phyloP scores from a whole-genome alignment of 2,888 invertebrate genomes.

The Baccha elongata region DNA sequence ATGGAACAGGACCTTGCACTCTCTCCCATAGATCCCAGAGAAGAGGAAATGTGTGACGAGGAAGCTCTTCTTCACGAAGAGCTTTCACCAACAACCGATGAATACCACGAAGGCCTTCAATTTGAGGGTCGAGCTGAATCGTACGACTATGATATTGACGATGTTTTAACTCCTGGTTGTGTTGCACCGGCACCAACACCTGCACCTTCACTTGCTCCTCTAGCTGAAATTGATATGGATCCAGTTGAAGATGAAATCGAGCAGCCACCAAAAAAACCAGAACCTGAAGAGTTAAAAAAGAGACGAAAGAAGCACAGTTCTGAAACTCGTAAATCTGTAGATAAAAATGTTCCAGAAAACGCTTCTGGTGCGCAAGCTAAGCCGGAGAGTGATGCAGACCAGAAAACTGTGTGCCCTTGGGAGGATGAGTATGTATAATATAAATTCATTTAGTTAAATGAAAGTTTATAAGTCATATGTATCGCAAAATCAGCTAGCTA shows the following conservation, averaged over 20 bases:
- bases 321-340: slow-evolving; percentile 77
- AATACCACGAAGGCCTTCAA: slow-evolving; percentile 81
- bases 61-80: slow-evolving; percentile 76
- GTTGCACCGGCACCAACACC: slow-evolving; percentile 81
- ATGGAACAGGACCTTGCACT: slow-evolving; percentile 30
- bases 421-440: slow-evolving; percentile 93
- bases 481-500: too few species aligned
- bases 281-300: slow-evolving; percentile 75
- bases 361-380: slow-evolving; percentile 35
- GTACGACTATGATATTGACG: slow-evolving; percentile 79
- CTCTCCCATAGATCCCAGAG: slow-evolving; percentile 35
- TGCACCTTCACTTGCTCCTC: slow-evolving; percentile 84
- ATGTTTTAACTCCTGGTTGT: slow-evolving; percentile 78
- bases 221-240: slow-evolving; percentile 88
- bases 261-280: slow-evolving; percentile 56
- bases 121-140: slow-evolving; percentile 78
- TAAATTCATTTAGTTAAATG: not conserved
- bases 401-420: slow-evolving; percentile 96
- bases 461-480: too few species aligned
- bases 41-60: slow-evolving; percentile 65
- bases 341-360: slow-evolving; percentile 77
- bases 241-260: slow-evolving; percentile 86
- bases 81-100: slow-evolving; percentile 81
- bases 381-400: slow-evolving; percentile 82
- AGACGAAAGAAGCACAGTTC: slow-evolving; percentile 79